Base-by-base conservation (phyloP, 2,797 vertebrate genomes). In the Otolemur crassicaudatus region DNA sequence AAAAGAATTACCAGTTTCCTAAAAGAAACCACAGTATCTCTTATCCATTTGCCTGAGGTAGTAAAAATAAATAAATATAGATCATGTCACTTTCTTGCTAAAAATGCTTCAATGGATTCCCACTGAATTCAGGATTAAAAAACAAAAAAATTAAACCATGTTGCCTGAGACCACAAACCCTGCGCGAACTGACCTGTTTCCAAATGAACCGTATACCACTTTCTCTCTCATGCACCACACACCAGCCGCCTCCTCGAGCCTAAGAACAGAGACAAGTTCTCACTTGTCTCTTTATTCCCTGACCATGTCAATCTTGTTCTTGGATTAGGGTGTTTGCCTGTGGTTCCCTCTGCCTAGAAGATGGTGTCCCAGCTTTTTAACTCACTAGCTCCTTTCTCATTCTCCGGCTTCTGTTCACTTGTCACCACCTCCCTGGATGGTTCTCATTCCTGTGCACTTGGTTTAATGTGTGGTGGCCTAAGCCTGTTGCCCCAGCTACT, bases 31-130 rank as follows among this genome's bases (percentile, higher is more conserved):
- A 11, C 37, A 40, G 31, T 82, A 37, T 63, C 5, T 80, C 53
- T 56, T 34, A 31, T 46, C 25, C 27, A 13, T 80, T 85, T 90
- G 46, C 34, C 16, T 10, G 11, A 46, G 27, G 22, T 60, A 82
- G 20, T 81, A 80, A 75, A 92, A 85, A 65, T 37, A 80, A 81
- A 89, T 81, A 80, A 81, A 89, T 81, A 22, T 10, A 67, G 63
- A 80, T 70, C 16, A 58, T 27, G 29, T 61, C 29, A 86, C 49
- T 77, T 92, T 61, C 49, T 61, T 27, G 34, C 29, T 93, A 76
- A 93, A 86, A 76, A 72, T 75, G 29, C 49, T 81, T 70, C 29
- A n/a, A 3, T 49, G 40, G 77, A 58, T 90, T 93, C 70, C 63
- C 53, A 63, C 3, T 87, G 72, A 87, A 82, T 4, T 67, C 73